A percentile compares a stretch with the other conserved stretches of the same genome.
These are phyloP conservation scores for Bungarus multicinctus DNA, from an alignment of 2,113 vertebrate genomes.

Conservation along the genomic window DNA sequence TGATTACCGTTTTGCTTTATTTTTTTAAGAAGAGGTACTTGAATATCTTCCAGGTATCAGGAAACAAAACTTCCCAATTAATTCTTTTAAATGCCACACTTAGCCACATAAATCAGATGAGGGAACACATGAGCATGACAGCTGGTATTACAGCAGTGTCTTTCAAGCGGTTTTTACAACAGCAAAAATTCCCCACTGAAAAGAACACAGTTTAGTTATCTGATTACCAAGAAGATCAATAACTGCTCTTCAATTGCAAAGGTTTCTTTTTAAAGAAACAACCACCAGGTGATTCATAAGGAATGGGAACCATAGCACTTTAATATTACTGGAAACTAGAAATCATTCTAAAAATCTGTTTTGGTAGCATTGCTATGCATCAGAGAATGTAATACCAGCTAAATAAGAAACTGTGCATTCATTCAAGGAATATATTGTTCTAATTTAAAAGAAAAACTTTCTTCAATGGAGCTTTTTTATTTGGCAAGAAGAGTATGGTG, in stretches of 20 bases:
- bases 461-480: not conserved
- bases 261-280: not conserved
- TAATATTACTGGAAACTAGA: not conserved
- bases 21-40: conserved; percentile 22
- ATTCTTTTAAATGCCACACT: conserved; percentile 62
- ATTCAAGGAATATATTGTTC: not conserved
- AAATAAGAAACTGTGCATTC: not conserved
- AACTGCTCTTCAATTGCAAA: conserved; percentile 34
- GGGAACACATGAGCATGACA: conserved; percentile 65
- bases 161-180: conserved; percentile 59
- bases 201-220: conserved; percentile 46
- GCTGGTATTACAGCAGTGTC: conserved; percentile 71
- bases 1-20: not conserved
- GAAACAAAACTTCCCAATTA: conserved; percentile 39
- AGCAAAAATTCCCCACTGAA: conserved; percentile 52
- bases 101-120: conserved; percentile 65
- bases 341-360: not conserved
- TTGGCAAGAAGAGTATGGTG: not conserved
- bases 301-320: not conserved
- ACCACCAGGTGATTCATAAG: not conserved
- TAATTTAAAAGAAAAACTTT: not conserved
- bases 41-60: conserved; percentile 47
- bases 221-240: conserved; percentile 37
- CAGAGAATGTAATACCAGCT: not conserved
- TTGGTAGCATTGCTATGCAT: not conserved